Evolutionary conservation across 1,140 invertebrate genomes (phyloP).

Genomic region (Macrotrachela quadricornifera): DNA sequence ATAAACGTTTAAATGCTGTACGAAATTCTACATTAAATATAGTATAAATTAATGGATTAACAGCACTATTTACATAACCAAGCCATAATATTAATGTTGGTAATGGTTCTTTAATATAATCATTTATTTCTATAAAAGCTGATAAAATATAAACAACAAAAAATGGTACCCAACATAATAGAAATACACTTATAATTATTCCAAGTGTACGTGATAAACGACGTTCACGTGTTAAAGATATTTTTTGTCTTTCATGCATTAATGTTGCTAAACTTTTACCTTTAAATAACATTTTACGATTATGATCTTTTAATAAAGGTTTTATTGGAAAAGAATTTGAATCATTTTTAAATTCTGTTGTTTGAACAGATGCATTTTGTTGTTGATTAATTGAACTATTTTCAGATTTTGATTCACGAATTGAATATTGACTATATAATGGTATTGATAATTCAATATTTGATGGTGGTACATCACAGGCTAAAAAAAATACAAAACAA

Average conservation of each 20-base stretch:
- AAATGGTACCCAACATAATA: constrained; percentile 93
- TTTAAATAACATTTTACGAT: not conserved
- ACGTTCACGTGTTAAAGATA: constrained; percentile 87
- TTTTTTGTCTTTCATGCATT: constrained; percentile 70
- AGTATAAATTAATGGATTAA: constrained; percentile 86
- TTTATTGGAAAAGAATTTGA: not conserved
- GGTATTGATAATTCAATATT: too few relatives aligned
- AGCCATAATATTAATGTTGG: not conserved
- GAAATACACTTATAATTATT: constrained; percentile 94
- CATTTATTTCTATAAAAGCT: constrained; percentile 22
- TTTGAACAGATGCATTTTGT: too few relatives aligned
- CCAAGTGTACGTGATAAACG: constrained; percentile 85
- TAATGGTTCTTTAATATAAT: constrained; percentile 30
- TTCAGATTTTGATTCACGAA: not conserved
- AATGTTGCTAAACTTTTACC: not conserved
- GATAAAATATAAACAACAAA: constrained; percentile 74
- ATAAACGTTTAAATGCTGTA: constrained; percentile 49
- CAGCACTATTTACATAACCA: constrained; percentile 71
- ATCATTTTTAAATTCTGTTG: too few relatives aligned
- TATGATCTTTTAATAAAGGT: not conserved
- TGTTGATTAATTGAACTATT: not conserved
- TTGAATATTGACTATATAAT: not conserved
- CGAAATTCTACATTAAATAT: constrained; percentile 92
- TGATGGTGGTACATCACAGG: too few relatives aligned
- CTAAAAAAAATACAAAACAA: too few relatives aligned